Percentiles rank a stretch among this genome's conserved stretches.
Conservation (phyloP, 2,113 vertebrate species). For the Pseudolaguvia tuberculata region DNA sequence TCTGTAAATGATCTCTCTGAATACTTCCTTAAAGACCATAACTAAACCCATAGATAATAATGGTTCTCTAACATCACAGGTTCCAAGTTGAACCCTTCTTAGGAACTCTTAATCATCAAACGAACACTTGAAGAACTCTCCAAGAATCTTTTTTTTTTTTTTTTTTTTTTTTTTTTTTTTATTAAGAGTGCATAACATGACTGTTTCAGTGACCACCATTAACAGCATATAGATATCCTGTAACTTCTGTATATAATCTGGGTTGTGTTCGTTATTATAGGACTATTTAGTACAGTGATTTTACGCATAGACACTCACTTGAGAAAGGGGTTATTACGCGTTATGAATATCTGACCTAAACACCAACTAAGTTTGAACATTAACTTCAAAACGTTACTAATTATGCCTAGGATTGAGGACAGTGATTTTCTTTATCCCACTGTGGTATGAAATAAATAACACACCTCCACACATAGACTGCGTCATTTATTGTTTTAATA, state of each 20-base stretch:
- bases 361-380: too few species aligned
- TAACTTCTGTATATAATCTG: neutral
- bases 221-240: neutral
- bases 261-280: neutral
- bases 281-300: neutral
- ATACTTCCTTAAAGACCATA: neutral
- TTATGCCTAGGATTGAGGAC: too few species aligned
- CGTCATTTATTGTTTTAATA: neutral
- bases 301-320: neutral
- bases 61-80: neutral
- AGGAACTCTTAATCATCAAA: conserved; percentile 10
- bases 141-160: too few species aligned
- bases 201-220: neutral
- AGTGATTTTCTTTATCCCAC: too few species aligned
- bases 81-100: neutral
- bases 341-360: neutral
- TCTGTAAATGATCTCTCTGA: neutral
- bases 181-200: neutral
- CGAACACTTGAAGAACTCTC: neutral
- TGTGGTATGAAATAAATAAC: neutral
- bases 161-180: neutral
- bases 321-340: neutral
- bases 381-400: too few species aligned
- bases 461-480: neutral
- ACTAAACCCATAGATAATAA: neutral